Evolutionary conservation across 2,797 vertebrate species (phyloP), one percentile per base, ranked within the genome.

Genomic region (Protonibea diacanthus): DNA sequence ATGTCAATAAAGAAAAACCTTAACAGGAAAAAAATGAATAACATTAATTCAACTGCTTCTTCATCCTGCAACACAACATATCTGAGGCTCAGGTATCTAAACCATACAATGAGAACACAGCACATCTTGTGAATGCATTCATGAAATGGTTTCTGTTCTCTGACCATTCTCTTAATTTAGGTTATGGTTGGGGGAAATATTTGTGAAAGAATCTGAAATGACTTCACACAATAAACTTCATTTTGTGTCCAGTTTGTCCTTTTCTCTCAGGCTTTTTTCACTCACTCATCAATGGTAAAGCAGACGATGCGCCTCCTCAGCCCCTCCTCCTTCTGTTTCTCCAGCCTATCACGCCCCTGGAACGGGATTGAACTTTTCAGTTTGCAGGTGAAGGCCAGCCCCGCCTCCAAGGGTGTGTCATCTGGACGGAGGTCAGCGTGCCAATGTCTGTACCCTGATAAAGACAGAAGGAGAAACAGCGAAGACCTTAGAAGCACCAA

Each of bases 361-460:
- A 99, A 99, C 0, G 96, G 96, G 74, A 94, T 89, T 0, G 87
- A 58, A 0, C 96, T 95, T 85, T 96, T 99, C 78, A 99, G 89
- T 74, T 99, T 99, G 92, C 98, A 99, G 68, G 98, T 98, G 89
- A 99, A 99, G 25, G 94, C 97, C 33, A 99, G 82, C 13, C 97
- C 97, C 0, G 98, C 96, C 82, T 99, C 98, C 21, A 99, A 89
- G 0, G 98, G 98, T 0, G 96, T 97, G 88, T 99, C 97, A 0
- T 99, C 97, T 0, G 96, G 85, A 1, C 98, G 96, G 20, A 99
- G 96, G 93, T 99, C 98, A 0, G 96, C 96, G 0, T 99, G 98
- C 98, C 98, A 99, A 58, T 99, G 98, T 71, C 98, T 94, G 90
- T 99, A 99, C 3, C 98, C 98, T 99, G 90, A 33, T 1, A n/a